These are phyloP conservation scores for Tinea pellionella DNA, from an alignment of 2,888 invertebrate species.

Conservation along the genomic window DNA sequence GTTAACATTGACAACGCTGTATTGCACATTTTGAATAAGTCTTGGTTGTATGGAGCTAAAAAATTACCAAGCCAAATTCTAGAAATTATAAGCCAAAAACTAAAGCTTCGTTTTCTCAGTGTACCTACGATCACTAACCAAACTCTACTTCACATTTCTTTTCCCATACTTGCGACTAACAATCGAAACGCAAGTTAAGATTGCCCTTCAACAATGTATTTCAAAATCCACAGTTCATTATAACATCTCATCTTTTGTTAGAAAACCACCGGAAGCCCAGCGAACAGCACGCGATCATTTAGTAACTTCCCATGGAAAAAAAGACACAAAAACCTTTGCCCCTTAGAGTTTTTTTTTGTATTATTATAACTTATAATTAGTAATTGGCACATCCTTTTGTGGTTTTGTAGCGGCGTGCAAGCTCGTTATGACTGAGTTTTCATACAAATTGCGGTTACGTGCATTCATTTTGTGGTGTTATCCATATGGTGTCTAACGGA, in stretches of 20 bases:
- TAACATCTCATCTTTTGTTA: neutral
- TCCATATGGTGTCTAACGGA: conserved; percentile 31
- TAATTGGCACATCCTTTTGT: conserved; percentile 15
- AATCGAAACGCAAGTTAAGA: neutral
- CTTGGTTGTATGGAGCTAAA: too few species aligned
- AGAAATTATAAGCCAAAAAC: too few species aligned
- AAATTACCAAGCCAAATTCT: too few species aligned
- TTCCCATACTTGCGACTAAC: neutral
- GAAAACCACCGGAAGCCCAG: neutral
- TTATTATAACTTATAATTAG: conserved; percentile 12
- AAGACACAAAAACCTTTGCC: conserved; percentile 2
- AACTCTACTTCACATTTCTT: too few species aligned
- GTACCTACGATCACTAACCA: too few species aligned
- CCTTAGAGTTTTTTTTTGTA: conserved; percentile 4
- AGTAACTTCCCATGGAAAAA: conserved; percentile 2
- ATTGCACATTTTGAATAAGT: too few species aligned
- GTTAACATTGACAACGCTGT: too few species aligned
- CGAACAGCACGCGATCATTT: conserved; percentile 9
- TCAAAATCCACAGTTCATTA: conserved; percentile 4
- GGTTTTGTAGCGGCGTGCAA: conserved; percentile 12
- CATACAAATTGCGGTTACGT: conserved; percentile 13
- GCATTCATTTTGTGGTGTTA: conserved; percentile 9
- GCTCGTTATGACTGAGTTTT: conserved; percentile 11
- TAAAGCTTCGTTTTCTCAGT: too few species aligned
- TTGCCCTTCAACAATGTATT: conserved; percentile 3